Percentiles rank a stretch among this genome's conserved stretches.
Conservation (phyloP, 2,888 invertebrate genomes). For the Drosophila kokeensis region DNA sequence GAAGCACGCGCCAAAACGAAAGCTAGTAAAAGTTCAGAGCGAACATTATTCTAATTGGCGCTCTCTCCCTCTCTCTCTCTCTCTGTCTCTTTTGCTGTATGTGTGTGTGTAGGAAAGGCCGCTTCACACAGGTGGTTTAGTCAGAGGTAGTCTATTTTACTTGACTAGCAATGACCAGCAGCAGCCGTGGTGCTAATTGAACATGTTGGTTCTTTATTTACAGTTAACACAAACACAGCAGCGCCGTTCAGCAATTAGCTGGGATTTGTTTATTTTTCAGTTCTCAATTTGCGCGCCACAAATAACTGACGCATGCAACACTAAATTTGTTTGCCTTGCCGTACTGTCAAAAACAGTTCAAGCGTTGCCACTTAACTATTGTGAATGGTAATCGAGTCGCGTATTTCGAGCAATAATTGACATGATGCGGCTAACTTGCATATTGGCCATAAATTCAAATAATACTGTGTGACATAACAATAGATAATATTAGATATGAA, state of each 20-base stretch:
- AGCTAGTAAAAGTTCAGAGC: constrained; percentile 63
- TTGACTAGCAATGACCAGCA: constrained; percentile 24
- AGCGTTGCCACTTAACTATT: constrained; percentile 14
- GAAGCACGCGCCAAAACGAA: constrained; percentile 67
- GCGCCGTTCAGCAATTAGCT: constrained; percentile 24
- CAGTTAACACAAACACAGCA: constrained; percentile 55
- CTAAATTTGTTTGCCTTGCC: background rate
- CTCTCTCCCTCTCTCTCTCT: constrained; percentile 5
- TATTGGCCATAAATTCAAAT: background rate
- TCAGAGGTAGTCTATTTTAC: constrained; percentile 9
- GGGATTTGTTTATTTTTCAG: constrained; percentile 25
- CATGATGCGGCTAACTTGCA: background rate
- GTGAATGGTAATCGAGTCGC: background rate
- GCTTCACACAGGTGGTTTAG: constrained; percentile 57
- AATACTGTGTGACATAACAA: background rate
- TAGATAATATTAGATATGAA: constrained; percentile 79
- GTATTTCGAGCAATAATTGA: background rate
- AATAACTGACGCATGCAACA: background rate
- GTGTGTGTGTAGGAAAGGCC: constrained; percentile 12
- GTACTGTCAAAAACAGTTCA: constrained; percentile 1
- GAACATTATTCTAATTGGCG: constrained; percentile 14
- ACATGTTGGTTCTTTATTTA: constrained; percentile 48
- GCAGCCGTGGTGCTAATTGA: constrained; percentile 64
- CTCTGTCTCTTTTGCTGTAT: background rate
- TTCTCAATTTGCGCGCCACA: constrained; percentile 37